Conservation (phyloP, 2,113 vertebrate species). For the Dipodomys merriami region DNA sequence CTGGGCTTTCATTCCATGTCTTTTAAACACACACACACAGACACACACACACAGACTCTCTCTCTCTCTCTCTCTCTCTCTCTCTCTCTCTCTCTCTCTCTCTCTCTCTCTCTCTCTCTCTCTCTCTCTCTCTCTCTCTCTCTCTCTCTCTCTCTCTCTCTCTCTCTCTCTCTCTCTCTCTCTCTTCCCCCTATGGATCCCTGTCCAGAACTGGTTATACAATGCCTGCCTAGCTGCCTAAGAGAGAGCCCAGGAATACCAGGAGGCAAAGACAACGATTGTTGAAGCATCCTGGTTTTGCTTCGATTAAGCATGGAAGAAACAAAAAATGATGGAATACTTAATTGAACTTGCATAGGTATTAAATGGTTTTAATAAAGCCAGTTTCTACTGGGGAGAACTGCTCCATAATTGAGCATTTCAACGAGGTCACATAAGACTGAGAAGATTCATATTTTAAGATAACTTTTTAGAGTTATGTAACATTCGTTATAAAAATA, state of each 20-base stretch:
- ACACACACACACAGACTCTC: neutral
- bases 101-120: too few species aligned
- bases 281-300: neutral
- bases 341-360: neutral
- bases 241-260: neutral
- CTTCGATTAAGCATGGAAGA: neutral
- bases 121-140: too few species aligned
- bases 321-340: slow-evolving; percentile 3
- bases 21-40: neutral
- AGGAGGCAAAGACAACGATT: neutral
- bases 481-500: neutral
- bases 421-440: slow-evolving; percentile 27
- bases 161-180: too few species aligned
- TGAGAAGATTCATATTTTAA: slow-evolving; percentile 47
- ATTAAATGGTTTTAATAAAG: slow-evolving; percentile 29
- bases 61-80: too few species aligned
- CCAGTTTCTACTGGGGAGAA: neutral
- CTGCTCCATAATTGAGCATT: neutral
- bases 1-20: neutral
- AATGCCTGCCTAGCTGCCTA: neutral
- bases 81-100: too few species aligned
- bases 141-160: too few species aligned
- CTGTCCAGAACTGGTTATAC: neutral
- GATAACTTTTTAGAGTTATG: neutral
- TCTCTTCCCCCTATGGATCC: too few species aligned